Percentiles rank a stretch among this genome's conserved stretches.
phyloP scores from a whole-genome alignment of 2,888 invertebrate species.

The Panzeria rudis region DNA sequence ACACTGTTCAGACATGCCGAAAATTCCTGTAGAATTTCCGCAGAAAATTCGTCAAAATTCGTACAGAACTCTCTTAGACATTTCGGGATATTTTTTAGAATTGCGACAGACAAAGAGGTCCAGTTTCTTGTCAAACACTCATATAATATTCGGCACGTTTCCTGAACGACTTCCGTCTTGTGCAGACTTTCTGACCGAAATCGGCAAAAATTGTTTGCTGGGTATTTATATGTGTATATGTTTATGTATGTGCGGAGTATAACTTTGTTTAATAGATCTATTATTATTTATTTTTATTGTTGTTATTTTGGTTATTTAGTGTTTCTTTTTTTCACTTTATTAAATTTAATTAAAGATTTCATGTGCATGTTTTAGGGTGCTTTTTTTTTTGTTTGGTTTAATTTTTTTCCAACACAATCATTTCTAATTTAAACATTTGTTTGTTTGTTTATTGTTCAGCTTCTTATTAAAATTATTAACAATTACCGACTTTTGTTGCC shows the following conservation, averaged over 20 bases:
- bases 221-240: neutral
- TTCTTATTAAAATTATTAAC: slow-evolving; percentile 48
- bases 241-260: neutral
- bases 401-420: slow-evolving; percentile 50
- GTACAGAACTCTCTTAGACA: no score
- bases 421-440: slow-evolving; percentile 66
- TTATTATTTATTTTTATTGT: slow-evolving; percentile 49
- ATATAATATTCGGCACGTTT: no score
- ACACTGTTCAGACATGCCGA: no score
- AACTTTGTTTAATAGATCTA: slow-evolving; percentile 51
- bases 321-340: slow-evolving; percentile 65
- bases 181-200: no score
- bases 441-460: slow-evolving; percentile 53
- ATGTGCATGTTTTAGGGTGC: slow-evolving; percentile 52
- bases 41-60: no score
- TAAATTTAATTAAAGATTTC: slow-evolving; percentile 71
- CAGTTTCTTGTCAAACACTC: no score
- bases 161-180: no score
- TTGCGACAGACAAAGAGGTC: no score
- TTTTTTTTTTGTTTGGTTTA: slow-evolving; percentile 18
- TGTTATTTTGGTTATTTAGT: slow-evolving; percentile 35
- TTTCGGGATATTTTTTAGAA: no score
- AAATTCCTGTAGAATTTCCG: no score
- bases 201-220: no score
- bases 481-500: slow-evolving; percentile 34